These are phyloP conservation scores for Peromyscus leucopus DNA, from an alignment of 2,113 vertebrate species.

Conservation along the genomic window DNA sequence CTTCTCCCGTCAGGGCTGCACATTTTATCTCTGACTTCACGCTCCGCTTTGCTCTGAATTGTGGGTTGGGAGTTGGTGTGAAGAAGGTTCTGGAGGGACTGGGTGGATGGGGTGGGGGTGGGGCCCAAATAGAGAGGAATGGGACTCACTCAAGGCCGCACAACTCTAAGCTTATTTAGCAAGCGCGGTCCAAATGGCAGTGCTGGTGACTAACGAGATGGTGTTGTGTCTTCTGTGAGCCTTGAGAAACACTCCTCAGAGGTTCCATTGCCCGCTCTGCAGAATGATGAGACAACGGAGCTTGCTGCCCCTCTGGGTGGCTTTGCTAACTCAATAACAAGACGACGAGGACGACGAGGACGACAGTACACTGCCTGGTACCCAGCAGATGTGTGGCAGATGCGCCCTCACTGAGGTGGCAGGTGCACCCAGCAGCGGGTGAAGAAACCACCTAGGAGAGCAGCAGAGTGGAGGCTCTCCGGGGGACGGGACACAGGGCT, in stretches of 20 bases:
- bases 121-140: not conserved
- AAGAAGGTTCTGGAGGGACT: not conserved
- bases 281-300: not conserved
- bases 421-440: not conserved
- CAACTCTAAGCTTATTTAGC: not conserved
- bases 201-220: not conserved
- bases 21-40: not conserved
- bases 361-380: not conserved
- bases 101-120: not conserved
- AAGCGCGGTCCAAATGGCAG: not conserved
- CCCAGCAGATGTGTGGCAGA: not conserved
- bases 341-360: not conserved
- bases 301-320: not conserved
- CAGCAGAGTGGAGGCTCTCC: not conserved
- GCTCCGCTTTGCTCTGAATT: not conserved
- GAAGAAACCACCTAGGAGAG: not conserved
- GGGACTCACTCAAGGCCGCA: not conserved
- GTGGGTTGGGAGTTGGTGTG: not conserved
- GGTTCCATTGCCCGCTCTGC: not conserved
- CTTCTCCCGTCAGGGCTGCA: not conserved
- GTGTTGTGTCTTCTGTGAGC: not conserved
- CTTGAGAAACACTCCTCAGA: not conserved
- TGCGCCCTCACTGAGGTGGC: not conserved
- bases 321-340: not conserved
- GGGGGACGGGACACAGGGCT: not conserved